Evolutionary conservation across 2,888 invertebrate genomes (phyloP).

Genomic region (Dryocosmus kuriphilus): DNA sequence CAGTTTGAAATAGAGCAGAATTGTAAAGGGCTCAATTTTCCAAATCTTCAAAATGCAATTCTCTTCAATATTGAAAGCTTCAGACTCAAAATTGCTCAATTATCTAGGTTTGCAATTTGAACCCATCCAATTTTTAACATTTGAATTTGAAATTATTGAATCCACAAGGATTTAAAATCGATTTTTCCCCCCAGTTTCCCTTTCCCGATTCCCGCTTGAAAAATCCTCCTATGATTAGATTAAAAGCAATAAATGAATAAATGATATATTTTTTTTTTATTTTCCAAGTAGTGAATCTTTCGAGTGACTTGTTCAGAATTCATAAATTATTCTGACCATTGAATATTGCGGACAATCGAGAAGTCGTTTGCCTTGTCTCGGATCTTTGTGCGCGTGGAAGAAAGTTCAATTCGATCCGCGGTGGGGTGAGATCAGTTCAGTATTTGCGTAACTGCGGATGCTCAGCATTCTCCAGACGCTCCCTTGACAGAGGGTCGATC

Average conservation of each 20-base stretch:
- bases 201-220: too few species aligned
- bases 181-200: too few species aligned
- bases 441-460: conserved; percentile 72
- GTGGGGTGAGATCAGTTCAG: conserved; percentile 65
- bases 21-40: too few species aligned
- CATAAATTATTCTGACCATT: background rate
- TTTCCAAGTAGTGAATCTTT: background rate
- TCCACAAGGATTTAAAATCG: too few species aligned
- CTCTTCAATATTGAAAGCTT: too few species aligned
- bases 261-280: background rate
- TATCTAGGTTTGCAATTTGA: too few species aligned
- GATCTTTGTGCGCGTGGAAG: conserved; percentile 39
- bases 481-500: conserved; percentile 59
- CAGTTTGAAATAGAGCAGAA: too few species aligned
- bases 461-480: conserved; percentile 69
- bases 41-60: too few species aligned
- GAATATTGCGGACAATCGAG: background rate
- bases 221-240: too few species aligned
- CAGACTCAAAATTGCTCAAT: too few species aligned
- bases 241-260: background rate
- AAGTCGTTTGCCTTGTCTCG: conserved; percentile 18
- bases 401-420: conserved; percentile 64
- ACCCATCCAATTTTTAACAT: too few species aligned
- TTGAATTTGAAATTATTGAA: too few species aligned
- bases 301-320: background rate